These are phyloP conservation scores for Sebastes variabilis DNA, from an alignment of 2,797 vertebrate species.

Conservation along the genomic window DNA sequence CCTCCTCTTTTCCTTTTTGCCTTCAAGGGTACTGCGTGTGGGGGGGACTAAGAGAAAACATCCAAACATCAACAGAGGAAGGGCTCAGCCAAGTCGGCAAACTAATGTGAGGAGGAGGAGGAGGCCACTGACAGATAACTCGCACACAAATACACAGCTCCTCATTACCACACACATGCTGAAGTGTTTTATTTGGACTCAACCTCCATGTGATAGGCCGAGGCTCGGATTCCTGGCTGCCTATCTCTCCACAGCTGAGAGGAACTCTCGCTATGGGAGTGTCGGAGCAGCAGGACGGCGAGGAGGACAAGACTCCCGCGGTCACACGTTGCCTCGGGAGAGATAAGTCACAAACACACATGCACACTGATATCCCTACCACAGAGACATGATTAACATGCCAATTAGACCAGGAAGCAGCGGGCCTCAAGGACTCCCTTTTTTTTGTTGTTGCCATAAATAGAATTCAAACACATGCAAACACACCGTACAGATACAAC, in stretches of 20 bases:
- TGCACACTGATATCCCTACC: constrained; percentile 59
- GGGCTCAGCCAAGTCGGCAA: constrained; percentile 58
- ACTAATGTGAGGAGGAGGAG: constrained; percentile 54
- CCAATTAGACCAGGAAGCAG: constrained; percentile 76
- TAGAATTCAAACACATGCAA: constrained; percentile 51
- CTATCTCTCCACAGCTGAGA: constrained; percentile 29
- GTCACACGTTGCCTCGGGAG: constrained; percentile 68
- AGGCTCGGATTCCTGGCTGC: constrained; percentile 18
- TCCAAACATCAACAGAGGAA: constrained; percentile 57
- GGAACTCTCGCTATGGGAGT: constrained; percentile 26
- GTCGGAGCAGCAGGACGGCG: constrained; percentile 20
- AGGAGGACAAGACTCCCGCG: constrained; percentile 64
- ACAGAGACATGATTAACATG: constrained; percentile 69
- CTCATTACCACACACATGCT: constrained; percentile 67
- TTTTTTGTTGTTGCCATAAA: constrained; percentile 16
- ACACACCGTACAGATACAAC: constrained; percentile 10
- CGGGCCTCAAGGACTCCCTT: constrained; percentile 21
- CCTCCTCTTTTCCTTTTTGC: constrained; percentile 22
- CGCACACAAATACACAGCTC: constrained; percentile 28
- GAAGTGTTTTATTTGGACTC: constrained; percentile 66
- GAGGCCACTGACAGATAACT: constrained; percentile 59
- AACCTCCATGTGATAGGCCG: constrained; percentile 28
- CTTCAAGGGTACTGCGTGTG: constrained; percentile 15
- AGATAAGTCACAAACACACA: constrained; percentile 71
- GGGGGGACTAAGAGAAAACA: constrained; percentile 46